Percentiles rank a stretch among this genome's conserved stretches.
Conservation (phyloP, 2,888 invertebrate genomes). For the Bimastos eiseni region DNA sequence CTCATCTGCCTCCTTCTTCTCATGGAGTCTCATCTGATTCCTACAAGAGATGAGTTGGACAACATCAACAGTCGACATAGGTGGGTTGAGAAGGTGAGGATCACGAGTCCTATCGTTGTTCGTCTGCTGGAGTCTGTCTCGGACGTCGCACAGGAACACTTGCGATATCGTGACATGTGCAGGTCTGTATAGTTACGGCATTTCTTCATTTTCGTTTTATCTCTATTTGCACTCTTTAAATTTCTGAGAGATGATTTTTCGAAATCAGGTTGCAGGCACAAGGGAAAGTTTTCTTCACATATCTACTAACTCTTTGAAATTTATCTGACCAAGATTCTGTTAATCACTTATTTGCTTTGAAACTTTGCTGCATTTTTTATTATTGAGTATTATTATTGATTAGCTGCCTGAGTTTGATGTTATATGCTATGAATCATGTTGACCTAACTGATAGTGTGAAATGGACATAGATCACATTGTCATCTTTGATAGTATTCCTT, state of each 20-base stretch:
- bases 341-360: too few relatives aligned
- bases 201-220: neutral
- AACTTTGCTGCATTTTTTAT: neutral
- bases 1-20: conserved; percentile 42
- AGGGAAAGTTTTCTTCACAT: neutral
- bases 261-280: neutral
- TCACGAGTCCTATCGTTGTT: conserved; percentile 45
- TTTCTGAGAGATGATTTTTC: neutral
- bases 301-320: neutral
- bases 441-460: neutral
- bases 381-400: neutral
- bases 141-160: conserved; percentile 39
- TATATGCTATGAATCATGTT: neutral
- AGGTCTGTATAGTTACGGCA: neutral
- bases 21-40: conserved; percentile 45
- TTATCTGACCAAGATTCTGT: neutral
- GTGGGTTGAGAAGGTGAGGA: conserved; percentile 48
- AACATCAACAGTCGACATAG: conserved; percentile 38
- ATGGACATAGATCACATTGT: neutral
- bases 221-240: neutral
- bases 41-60: conserved; percentile 43
- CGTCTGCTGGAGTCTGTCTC: conserved; percentile 26
- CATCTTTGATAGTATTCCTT: neutral
- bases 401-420: neutral
- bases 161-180: conserved; percentile 24